Percentiles rank a stretch among this genome's conserved stretches.
phyloP scores from a whole-genome alignment of 2,888 invertebrate genomes.

The Danaus chrysippus region DNA sequence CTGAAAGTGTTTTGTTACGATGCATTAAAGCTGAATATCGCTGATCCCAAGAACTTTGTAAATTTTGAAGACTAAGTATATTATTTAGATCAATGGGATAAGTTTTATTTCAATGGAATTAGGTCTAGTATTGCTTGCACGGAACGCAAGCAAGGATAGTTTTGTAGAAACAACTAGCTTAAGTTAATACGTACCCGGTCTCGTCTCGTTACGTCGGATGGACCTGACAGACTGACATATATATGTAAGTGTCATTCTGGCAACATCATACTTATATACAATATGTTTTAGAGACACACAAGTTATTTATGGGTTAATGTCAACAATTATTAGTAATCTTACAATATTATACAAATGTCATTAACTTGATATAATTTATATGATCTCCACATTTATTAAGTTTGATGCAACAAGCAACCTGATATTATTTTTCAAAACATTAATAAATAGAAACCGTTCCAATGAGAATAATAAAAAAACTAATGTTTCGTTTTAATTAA shows the following conservation, averaged over 20 bases:
- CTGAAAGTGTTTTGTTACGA: not conserved
- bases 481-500: not conserved
- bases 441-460: too few relatives aligned
- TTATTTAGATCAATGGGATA: not conserved
- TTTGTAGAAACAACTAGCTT: constrained; percentile 41
- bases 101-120: constrained; percentile 11
- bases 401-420: too few relatives aligned
- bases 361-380: too few relatives aligned
- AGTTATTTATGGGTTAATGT: too few relatives aligned
- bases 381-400: too few relatives aligned
- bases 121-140: constrained; percentile 15
- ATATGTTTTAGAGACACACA: too few relatives aligned
- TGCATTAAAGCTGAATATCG: constrained; percentile 37
- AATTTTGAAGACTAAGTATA: constrained; percentile 34
- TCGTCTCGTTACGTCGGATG: constrained; percentile 55
- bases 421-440: too few relatives aligned
- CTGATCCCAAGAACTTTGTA: constrained; percentile 18
- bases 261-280: not conserved
- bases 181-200: constrained; percentile 63
- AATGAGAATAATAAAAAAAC: constrained; percentile 1
- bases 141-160: constrained; percentile 10
- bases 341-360: too few relatives aligned
- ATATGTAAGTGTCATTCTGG: constrained; percentile 20
- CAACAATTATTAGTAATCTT: too few relatives aligned
- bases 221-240: constrained; percentile 41